Conservation (phyloP, 2,797 vertebrate species). For the Epinephelus awoara region DNA sequence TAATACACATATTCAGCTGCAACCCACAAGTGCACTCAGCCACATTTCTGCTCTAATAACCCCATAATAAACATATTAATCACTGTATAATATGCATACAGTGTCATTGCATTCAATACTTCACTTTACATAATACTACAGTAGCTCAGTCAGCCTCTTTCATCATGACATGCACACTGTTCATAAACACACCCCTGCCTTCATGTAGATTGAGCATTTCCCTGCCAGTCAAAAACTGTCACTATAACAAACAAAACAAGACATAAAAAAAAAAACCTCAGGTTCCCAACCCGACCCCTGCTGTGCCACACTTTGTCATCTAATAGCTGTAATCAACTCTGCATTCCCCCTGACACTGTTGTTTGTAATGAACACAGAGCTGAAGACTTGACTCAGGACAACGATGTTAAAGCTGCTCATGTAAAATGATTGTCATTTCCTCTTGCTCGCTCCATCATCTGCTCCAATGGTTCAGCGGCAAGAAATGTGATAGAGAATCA, state of each 20-base stretch:
- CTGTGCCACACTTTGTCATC: constrained; percentile 44
- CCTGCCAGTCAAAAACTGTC: constrained; percentile 54
- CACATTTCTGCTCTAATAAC: constrained; percentile 30
- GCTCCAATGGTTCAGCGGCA: constrained; percentile 26
- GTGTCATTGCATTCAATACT: constrained; percentile 31
- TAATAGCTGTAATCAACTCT: constrained; percentile 69
- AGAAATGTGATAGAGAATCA: constrained; percentile 28
- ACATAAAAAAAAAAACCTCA: constrained; percentile 1
- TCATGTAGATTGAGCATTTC: constrained; percentile 53
- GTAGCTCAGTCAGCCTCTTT: constrained; percentile 25
- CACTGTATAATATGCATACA: constrained; percentile 24
- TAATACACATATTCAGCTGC: neutral
- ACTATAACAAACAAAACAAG: constrained; percentile 14
- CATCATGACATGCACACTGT: constrained; percentile 19
- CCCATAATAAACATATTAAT: constrained; percentile 48
- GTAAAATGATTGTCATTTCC: constrained; percentile 48
- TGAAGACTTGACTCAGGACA: constrained; percentile 44
- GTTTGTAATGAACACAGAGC: constrained; percentile 56
- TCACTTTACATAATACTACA: constrained; percentile 37
- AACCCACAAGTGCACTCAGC: neutral
- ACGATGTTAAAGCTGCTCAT: constrained; percentile 51
- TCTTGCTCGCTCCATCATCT: constrained; percentile 44
- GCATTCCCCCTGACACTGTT: constrained; percentile 44
- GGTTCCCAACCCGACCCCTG: constrained; percentile 54
- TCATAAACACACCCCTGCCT: constrained; percentile 40